phyloP scores from a whole-genome alignment of 2,888 invertebrate genomes.

The Colletes collaris region DNA sequence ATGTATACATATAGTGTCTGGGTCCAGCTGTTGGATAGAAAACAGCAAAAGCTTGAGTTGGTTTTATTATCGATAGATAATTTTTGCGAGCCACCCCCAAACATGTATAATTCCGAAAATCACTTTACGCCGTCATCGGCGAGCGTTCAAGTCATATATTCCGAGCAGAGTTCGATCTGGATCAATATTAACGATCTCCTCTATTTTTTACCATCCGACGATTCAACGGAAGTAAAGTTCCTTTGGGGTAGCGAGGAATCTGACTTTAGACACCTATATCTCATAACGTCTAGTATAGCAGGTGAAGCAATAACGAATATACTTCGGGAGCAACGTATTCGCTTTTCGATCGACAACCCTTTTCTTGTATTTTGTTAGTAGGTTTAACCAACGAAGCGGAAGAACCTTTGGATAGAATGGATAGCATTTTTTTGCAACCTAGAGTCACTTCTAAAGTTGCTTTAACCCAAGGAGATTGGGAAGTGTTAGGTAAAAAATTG shows the following conservation, averaged over 20 bases:
- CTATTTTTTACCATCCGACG: slow-evolving; percentile 89
- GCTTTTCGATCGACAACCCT: neutral
- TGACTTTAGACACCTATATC: slow-evolving; percentile 94
- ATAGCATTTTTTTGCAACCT: slow-evolving; percentile 85
- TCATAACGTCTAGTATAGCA: slow-evolving; percentile 87
- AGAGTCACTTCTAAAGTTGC: slow-evolving; percentile 89
- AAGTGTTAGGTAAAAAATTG: slow-evolving; percentile 92
- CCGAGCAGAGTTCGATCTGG: slow-evolving; percentile 91
- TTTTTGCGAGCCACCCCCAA: slow-evolving; percentile 87
- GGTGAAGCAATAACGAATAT: slow-evolving; percentile 60
- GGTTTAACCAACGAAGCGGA: slow-evolving; percentile 85
- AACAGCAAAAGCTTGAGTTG: slow-evolving; percentile 93
- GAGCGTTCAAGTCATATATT: slow-evolving; percentile 86
- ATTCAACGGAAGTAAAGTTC: slow-evolving; percentile 86
- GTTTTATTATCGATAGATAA: slow-evolving; percentile 92
- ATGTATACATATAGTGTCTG: slow-evolving; percentile 87
- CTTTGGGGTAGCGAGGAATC: slow-evolving; percentile 97
- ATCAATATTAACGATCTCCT: slow-evolving; percentile 96
- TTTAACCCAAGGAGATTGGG: slow-evolving; percentile 96
- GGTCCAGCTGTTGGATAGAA: slow-evolving; percentile 94
- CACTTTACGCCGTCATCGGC: slow-evolving; percentile 81
- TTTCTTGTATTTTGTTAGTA: slow-evolving; percentile 40
- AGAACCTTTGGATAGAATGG: slow-evolving; percentile 84
- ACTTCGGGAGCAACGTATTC: neutral
- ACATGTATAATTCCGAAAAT: slow-evolving; percentile 83